These are phyloP conservation scores for Takifugu bimaculatus DNA, from an alignment of 2,113 vertebrate species.

Conservation along the genomic window DNA sequence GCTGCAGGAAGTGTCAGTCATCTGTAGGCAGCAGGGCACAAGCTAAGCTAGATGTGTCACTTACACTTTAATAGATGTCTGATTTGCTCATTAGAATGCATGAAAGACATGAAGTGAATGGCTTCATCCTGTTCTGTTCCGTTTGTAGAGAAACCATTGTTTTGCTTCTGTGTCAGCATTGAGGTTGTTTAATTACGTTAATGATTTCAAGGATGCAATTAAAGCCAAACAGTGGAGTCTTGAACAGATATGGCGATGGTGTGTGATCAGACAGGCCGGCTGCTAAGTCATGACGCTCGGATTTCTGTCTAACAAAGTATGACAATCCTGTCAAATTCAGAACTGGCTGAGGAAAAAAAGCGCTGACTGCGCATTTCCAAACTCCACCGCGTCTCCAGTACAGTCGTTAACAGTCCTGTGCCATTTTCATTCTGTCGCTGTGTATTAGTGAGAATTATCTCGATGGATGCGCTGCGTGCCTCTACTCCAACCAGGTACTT, in stretches of 20 bases:
- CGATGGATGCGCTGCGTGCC: slow-evolving; percentile 8
- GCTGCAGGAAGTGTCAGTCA: slow-evolving; percentile 14
- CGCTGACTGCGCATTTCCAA: slow-evolving; percentile 16
- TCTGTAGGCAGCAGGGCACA: slow-evolving; percentile 1
- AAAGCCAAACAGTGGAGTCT: background rate
- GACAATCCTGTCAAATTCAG: slow-evolving; percentile 6
- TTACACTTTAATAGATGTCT: slow-evolving; percentile 7
- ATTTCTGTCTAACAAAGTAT: background rate
- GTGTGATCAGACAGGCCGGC: background rate
- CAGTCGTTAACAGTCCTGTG: background rate
- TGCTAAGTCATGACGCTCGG: background rate
- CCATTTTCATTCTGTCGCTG: slow-evolving; percentile 1
- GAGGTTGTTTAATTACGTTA: background rate
- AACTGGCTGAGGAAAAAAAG: background rate
- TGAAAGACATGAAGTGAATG: background rate
- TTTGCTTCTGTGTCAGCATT: background rate
- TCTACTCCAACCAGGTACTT: slow-evolving; percentile 12
- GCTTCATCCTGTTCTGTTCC: slow-evolving; percentile 8
- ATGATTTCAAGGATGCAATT: background rate
- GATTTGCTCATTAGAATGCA: slow-evolving; percentile 1
- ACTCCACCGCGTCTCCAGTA: slow-evolving; percentile 1
- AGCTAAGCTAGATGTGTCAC: slow-evolving; percentile 2
- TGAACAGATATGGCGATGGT: background rate
- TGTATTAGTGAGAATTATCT: slow-evolving; percentile 3
- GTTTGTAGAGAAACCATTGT: background rate